Evolutionary conservation across 2,797 vertebrate species (phyloP).

Genomic region (Melopsittacus undulatus): DNA sequence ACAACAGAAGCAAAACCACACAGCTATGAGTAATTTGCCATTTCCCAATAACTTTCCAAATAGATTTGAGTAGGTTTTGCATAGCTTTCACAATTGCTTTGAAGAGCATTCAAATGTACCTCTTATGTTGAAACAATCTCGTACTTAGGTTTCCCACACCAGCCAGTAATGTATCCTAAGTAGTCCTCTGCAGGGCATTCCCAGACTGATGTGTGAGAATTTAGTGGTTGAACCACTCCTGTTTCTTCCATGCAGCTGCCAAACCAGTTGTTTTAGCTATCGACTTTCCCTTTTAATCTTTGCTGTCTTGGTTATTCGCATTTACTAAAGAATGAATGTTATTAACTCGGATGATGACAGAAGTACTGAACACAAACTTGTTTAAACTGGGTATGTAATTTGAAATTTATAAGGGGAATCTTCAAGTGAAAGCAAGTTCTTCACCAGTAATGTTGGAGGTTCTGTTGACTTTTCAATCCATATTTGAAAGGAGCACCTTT

Average conservation of each 20-base stretch:
- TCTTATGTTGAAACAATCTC: conserved; percentile 35
- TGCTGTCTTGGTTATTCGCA: conserved; percentile 1
- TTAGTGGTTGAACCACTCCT: conserved; percentile 41
- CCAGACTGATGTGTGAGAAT: conserved; percentile 44
- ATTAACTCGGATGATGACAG: conserved; percentile 35
- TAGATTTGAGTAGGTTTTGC: conserved; percentile 1
- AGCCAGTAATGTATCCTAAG: not conserved
- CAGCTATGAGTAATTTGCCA: conserved; percentile 40
- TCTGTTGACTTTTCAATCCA: not conserved
- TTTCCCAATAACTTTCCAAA: conserved; percentile 60
- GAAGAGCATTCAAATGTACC: conserved; percentile 42
- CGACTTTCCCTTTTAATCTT: conserved; percentile 58
- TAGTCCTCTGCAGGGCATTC: conserved; percentile 61
- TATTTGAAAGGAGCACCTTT: not conserved
- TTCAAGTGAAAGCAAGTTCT: conserved; percentile 54
- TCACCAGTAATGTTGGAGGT: not conserved
- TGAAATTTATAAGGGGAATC: conserved; percentile 12
- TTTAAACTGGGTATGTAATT: conserved; percentile 37
- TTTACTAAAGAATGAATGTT: conserved; percentile 42
- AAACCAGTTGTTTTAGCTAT: conserved; percentile 63
- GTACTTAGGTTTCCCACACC: conserved; percentile 23
- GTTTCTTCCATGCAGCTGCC: conserved; percentile 10
- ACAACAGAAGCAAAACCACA: not conserved
- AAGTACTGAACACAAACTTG: conserved; percentile 33
- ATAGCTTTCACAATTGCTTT: conserved; percentile 52